Conservation (phyloP, 2,888 invertebrate genomes). For the Anodontia alba region DNA sequence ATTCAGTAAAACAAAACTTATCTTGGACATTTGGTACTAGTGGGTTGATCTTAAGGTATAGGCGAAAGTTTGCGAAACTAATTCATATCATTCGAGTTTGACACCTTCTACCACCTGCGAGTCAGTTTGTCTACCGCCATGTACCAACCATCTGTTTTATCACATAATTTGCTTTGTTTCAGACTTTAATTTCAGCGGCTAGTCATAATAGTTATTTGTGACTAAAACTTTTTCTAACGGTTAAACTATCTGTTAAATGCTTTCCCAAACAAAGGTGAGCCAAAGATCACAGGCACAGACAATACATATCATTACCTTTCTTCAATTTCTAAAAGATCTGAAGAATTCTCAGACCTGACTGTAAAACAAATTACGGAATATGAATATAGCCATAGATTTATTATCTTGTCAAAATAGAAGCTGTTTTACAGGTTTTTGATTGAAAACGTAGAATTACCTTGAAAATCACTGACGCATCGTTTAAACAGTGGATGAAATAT, state of each 20-base stretch:
- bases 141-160: not conserved
- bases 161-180: not conserved
- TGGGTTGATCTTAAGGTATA: too few relatives aligned
- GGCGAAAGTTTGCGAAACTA: too few relatives aligned
- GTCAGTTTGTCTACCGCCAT: not conserved
- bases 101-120: not conserved
- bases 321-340: slow-evolving; percentile 14
- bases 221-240: not conserved
- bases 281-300: slow-evolving; percentile 7
- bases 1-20: too few relatives aligned
- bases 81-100: too few relatives aligned
- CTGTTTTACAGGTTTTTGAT: slow-evolving; percentile 18
- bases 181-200: slow-evolving; percentile 6
- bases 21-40: too few relatives aligned
- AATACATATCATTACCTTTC: slow-evolving; percentile 12
- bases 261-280: not conserved
- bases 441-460: slow-evolving; percentile 6
- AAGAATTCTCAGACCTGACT: slow-evolving; percentile 14
- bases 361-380: slow-evolving; percentile 15
- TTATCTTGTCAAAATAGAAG: slow-evolving; percentile 7
- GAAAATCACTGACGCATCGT: not conserved
- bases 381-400: slow-evolving; percentile 19
- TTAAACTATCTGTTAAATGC: slow-evolving; percentile 1
- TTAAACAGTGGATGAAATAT: not conserved
- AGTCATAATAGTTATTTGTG: slow-evolving; percentile 7